Evolutionary conservation across 1,140 invertebrate species (phyloP).

Genomic region (Anoplophora glabripennis): DNA sequence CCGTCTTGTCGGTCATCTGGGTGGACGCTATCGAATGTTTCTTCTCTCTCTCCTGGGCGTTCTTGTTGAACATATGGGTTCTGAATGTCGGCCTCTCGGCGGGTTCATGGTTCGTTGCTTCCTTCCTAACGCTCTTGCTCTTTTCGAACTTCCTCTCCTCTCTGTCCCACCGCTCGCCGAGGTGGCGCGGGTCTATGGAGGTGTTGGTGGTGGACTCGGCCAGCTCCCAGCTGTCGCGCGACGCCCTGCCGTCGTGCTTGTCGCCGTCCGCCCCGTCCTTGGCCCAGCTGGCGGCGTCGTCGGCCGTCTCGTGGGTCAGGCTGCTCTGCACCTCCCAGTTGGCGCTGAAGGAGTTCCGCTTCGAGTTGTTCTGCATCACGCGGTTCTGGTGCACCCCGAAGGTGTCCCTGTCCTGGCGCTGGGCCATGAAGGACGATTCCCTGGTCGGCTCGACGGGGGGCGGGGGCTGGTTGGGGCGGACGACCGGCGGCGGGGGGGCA

Average conservation of each 20-base stretch:
- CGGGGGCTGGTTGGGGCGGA: slow-evolving; percentile 46
- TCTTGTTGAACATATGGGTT: slow-evolving; percentile 61
- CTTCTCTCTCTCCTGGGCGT: slow-evolving; percentile 63
- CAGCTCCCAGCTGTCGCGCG: slow-evolving; percentile 47
- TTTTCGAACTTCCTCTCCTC: slow-evolving; percentile 47
- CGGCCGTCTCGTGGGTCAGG: slow-evolving; percentile 50
- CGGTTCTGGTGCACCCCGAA: slow-evolving; percentile 63
- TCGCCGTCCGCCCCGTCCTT: slow-evolving; percentile 32
- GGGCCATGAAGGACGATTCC: slow-evolving; percentile 45
- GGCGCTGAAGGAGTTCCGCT: slow-evolving; percentile 62
- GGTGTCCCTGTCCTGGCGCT: slow-evolving; percentile 62
- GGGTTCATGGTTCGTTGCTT: slow-evolving; percentile 41
- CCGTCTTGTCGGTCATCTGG: slow-evolving; percentile 69
- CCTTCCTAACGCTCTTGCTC: slow-evolving; percentile 40
- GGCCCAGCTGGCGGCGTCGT: slow-evolving; percentile 51
- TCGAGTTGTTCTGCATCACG: slow-evolving; percentile 49
- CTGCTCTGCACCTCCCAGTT: slow-evolving; percentile 64
- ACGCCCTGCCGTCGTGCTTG: slow-evolving; percentile 41
- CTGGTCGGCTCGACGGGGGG: slow-evolving; percentile 64
- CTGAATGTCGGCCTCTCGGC: slow-evolving; percentile 60
- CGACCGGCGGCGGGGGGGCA: slow-evolving; percentile 66
- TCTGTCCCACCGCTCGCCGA: slow-evolving; percentile 48
- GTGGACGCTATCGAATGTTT: slow-evolving; percentile 70
- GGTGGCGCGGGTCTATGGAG: slow-evolving; percentile 50
- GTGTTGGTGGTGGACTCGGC: slow-evolving; percentile 52